Conservation (phyloP, 2,797 vertebrate genomes). For the Takifugu rubripes region DNA sequence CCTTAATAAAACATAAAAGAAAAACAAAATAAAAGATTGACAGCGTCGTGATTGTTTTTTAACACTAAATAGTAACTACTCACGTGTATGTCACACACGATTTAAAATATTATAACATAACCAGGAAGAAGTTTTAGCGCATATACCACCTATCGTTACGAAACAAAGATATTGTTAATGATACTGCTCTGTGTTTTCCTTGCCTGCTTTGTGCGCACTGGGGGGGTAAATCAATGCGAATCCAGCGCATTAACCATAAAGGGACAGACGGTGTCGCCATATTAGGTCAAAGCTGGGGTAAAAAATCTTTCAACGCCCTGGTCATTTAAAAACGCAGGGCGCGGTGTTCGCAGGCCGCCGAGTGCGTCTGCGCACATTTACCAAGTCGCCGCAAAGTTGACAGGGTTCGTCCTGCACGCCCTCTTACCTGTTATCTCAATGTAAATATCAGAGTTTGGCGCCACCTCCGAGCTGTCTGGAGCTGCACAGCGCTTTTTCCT, state of each 20-base stretch:
- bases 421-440: constrained; percentile 78
- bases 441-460: constrained; percentile 74
- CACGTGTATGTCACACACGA: too few relatives aligned
- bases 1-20: constrained; percentile 1
- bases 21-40: constrained; percentile 5
- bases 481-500: constrained; percentile 76
- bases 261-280: constrained; percentile 64
- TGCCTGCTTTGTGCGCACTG: constrained; percentile 1
- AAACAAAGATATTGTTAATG: constrained; percentile 1
- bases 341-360: not conserved
- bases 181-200: not conserved
- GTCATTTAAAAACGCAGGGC: not conserved
- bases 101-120: not conserved
- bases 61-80: not conserved
- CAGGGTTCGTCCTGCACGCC: constrained; percentile 34
- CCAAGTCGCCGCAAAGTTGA: constrained; percentile 34
- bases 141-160: not conserved
- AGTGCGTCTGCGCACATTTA: constrained; percentile 1
- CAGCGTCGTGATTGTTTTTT: not conserved
- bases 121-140: constrained; percentile 2
- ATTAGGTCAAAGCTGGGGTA: constrained; percentile 40
- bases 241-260: constrained; percentile 22
- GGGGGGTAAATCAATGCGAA: constrained; percentile 6
- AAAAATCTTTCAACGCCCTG: constrained; percentile 9
- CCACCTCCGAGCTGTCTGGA: constrained; percentile 68